Evolutionary conservation across 2,888 invertebrate genomes (phyloP), one percentile per base, ranked within the genome.

Genomic region (Apotomis capreana): DNA sequence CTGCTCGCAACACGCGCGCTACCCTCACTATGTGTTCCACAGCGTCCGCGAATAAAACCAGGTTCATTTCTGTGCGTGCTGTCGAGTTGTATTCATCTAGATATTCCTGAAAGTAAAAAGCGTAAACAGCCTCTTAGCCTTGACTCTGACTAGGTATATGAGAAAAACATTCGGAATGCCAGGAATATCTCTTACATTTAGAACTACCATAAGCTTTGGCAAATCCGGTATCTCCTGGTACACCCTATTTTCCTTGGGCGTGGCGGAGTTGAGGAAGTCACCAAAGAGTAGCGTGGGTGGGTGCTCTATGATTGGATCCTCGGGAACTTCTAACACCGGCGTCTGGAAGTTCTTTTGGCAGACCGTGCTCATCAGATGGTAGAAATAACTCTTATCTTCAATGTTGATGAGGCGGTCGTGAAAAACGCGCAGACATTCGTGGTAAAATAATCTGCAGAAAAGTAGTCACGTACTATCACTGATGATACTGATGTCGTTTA

Each of bases 381-480:
- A 96, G 81, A 98, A 97, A 86, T 97, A 96, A 37, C 93, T 94
- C 84, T 97, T 96, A 86, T 99, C 98, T 77, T 96, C 95, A 13
- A 94, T 87, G 83, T 97, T 97, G 70, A 97, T 96, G 36, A 99
- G 91, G 0, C 98, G 96, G 86, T 98, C 98, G 87, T 98, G 98
- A 86, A 98, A 98, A 3, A 98, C 98, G 40, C 98, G 94, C 70
- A 97, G 94, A 72, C 97, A 97, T 89, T 99, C 98, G 84, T 99
- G 98, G 78, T 97, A 97, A 92, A 98, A 98, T 8, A 99, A 89
- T 77, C 98, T 96, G 81, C 3, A 88, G 83, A 71, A 44, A 4
- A 10, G 13, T n/a, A 6, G 8, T 9, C 3, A 15, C 13, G 0
- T 46, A 9, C 9, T 10, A 10, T 46, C 5, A 15, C 15, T 15